Evolutionary conservation across 2,888 invertebrate species (phyloP), one percentile per base, ranked within the genome.

Genomic region (Ornithoptera alexandrae): DNA sequence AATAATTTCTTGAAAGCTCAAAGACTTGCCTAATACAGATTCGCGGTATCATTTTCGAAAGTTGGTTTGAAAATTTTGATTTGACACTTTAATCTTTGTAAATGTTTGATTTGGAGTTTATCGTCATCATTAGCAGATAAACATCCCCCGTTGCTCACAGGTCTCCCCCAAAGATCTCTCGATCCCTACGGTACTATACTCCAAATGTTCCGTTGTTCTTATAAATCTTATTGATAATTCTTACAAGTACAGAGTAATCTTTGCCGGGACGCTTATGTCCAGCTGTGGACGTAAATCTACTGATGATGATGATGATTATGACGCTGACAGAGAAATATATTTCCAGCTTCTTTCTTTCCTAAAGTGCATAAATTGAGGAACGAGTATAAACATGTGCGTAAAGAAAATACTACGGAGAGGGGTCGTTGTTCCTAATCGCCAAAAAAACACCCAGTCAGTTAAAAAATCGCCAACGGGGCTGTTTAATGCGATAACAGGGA

Each of bases 401-500:
- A 4, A 53, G 8, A 53, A 6, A 53, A 53, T 4, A n/a, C n/a
- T n/a, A n/a, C n/a, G 8, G n/a, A 6, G 0, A 12, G 57, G 57
- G 4, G 57, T 24, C 57, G 10, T 58, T 58, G 22, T 24, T 12
- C 10, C 12, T 58, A 58, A 58, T 12, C 57, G 20, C 22, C 57
- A 20, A 58, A 65, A 65, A 58, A 53, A 24, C 1, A 18, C 42
- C 36, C n/a, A 1, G 39, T 65, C 57, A 61, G 39, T 67, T 10
- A 22, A 68, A 64, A 56, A 60, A 60, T 17, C 24, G 5, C 61
- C 20, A 62, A 30, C 17, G 46, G n/a, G 22, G 59, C 36, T 36
- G 46, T 68, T 62, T 53, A 50, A 59, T 42, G 20, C 59, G 67
- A 59, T 59, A 70, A 67, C 62, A 36, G 18, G 22, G 46, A 62